Evolutionary conservation across 2,888 invertebrate genomes (phyloP).

Genomic region (Laspeyria flexula): DNA sequence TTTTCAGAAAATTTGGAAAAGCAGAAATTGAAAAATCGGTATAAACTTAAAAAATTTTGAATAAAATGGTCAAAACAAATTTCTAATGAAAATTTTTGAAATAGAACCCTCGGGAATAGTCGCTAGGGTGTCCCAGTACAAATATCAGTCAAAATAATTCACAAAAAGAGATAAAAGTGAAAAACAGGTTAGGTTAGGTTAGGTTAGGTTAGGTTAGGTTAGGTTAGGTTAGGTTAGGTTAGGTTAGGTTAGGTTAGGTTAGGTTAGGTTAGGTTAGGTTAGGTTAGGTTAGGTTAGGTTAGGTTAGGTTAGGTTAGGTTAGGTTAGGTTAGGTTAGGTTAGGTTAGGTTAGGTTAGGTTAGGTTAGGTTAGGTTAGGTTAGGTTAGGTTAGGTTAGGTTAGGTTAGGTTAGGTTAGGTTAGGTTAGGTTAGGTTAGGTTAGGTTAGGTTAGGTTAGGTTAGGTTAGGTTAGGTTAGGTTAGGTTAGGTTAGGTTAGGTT

Average conservation of each 20-base stretch:
- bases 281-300: conserved; percentile 32
- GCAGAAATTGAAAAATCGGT: too few relatives aligned
- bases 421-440: conserved; percentile 19
- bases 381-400: conserved; percentile 30
- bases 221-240: conserved; percentile 33
- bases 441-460: conserved; percentile 31
- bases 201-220: conserved; percentile 33
- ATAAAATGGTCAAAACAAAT: too few relatives aligned
- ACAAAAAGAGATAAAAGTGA: too few relatives aligned
- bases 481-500: conserved; percentile 36
- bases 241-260: conserved; percentile 33
- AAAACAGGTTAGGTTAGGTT: too few relatives aligned
- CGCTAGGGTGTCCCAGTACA: too few relatives aligned
- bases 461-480: conserved; percentile 34
- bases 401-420: conserved; percentile 31
- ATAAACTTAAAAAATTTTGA: too few relatives aligned
- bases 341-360: conserved; percentile 33
- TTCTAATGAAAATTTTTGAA: too few relatives aligned
- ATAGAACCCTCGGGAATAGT: too few relatives aligned
- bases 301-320: conserved; percentile 22
- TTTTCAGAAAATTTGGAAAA: too few relatives aligned
- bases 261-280: conserved; percentile 33
- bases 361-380: conserved; percentile 30
- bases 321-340: conserved; percentile 27
- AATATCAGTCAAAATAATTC: too few relatives aligned